These are phyloP conservation scores for Choristoneura rosaceana DNA, from an alignment of 2,888 invertebrate genomes.

Conservation along the genomic window DNA sequence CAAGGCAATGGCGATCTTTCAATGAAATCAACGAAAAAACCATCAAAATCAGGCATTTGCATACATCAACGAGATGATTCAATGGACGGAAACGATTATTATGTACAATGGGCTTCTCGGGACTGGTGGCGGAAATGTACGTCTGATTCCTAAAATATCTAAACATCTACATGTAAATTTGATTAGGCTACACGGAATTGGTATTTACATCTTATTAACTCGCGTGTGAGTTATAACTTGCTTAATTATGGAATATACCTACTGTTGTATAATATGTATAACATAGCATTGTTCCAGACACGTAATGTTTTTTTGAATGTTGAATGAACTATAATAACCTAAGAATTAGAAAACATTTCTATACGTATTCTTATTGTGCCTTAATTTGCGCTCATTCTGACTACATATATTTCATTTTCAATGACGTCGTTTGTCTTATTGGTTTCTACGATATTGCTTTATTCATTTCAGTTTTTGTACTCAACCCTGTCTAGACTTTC, in stretches of 20 bases:
- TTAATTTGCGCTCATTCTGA: not conserved
- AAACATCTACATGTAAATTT: constrained; percentile 41
- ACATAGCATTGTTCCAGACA: not conserved
- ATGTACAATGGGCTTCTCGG: constrained; percentile 70
- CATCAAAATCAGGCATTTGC: constrained; percentile 47
- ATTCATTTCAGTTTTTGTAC: not conserved
- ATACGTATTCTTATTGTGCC: no score
- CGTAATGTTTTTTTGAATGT: no score
- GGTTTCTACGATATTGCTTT: not conserved
- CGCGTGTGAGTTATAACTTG: constrained; percentile 2
- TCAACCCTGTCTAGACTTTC: not conserved
- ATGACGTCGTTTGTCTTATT: not conserved
- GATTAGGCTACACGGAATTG: constrained; percentile 27
- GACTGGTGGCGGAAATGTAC: constrained; percentile 27
- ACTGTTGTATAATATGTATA: not conserved
- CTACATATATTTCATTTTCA: not conserved
- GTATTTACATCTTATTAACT: constrained; percentile 12
- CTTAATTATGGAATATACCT: not conserved
- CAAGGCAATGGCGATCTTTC: constrained; percentile 55
- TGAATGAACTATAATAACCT: no score
- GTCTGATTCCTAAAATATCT: constrained; percentile 41
- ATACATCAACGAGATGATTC: constrained; percentile 61
- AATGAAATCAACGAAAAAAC: constrained; percentile 61
- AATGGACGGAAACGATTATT: constrained; percentile 77
- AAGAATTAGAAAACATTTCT: no score